Evolutionary conservation across 2,888 invertebrate genomes (phyloP), one percentile per base, ranked within the genome.

Genomic region (Philereme transversata): DNA sequence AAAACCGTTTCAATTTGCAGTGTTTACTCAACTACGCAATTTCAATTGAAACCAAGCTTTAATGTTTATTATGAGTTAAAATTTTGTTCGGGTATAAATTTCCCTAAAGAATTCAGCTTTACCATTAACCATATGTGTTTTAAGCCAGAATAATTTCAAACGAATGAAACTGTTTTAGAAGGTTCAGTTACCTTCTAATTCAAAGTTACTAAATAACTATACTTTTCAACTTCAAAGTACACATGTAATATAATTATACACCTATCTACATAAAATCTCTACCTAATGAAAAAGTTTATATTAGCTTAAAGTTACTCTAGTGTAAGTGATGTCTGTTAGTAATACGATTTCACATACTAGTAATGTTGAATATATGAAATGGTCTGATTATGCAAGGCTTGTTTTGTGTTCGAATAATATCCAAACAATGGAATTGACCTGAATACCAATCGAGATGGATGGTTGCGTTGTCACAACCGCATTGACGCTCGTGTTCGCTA

Each of bases 401-500:
- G 45, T 58, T 57, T 55, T 51, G 57, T 58, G 51, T 45, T n/a
- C 34, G 55, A 40, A 41, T 55, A 62, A 56, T 64, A 45, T 22
- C 56, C 60, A 51, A 56, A 62, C 66, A 58, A 53, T 62, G 55
- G 45, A 60, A 63, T 54, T 60, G 65, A 65, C 64, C 67, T 62
- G 55, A 64, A 69, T 67, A 64, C 60, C 65, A 50, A 65, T 67
- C 53, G 60, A 52, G 62, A 56, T 60, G 57, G 63, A 60, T 58
- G 55, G 59, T 57, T 50, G 61, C 53, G 55, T 57, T 51, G 64
- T 63, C 52, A 54, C 60, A 52, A 60, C 59, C 61, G 55, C 64
- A 65, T 63, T 58, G 58, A 54, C 48, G 57, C 44, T 52, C 51
- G 62, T 60, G 62, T 60, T 52, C 38, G 51, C 47, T 62, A 57